Conservation (phyloP, 1,140 invertebrate species). For the Melitaea cinxia region DNA sequence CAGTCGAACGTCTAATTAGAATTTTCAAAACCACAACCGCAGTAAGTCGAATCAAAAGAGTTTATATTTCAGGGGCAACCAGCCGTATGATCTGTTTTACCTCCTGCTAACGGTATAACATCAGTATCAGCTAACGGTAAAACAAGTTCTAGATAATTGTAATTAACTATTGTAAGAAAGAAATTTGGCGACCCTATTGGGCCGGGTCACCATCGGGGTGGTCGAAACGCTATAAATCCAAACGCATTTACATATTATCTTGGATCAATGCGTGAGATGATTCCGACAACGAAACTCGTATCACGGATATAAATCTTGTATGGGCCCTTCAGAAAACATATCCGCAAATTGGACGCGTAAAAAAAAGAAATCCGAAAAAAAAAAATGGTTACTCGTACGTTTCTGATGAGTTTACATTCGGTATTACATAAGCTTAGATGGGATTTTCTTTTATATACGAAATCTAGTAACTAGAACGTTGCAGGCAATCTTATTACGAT, state of each 20-base stretch:
- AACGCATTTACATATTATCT: conserved; percentile 30
- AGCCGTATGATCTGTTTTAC: too few relatives aligned
- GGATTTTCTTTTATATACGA: background rate
- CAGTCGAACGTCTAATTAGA: too few relatives aligned
- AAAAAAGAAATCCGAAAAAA: background rate
- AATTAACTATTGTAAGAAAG: too few relatives aligned
- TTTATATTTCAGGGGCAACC: too few relatives aligned
- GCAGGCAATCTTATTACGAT: too few relatives aligned
- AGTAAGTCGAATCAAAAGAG: too few relatives aligned
- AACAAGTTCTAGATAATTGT: background rate
- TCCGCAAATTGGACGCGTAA: conserved; percentile 8
- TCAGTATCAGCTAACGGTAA: too few relatives aligned
- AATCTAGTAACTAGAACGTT: background rate
- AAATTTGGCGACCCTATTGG: background rate
- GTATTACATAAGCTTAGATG: background rate
- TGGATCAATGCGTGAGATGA: conserved; percentile 24
- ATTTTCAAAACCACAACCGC: too few relatives aligned
- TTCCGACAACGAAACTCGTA: conserved; percentile 4
- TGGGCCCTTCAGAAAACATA: conserved; percentile 8
- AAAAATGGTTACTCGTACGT: background rate
- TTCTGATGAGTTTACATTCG: background rate
- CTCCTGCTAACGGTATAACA: too few relatives aligned
- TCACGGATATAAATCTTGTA: conserved; percentile 21
- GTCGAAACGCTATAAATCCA: conserved; percentile 24
- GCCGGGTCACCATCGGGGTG: conserved; percentile 7